A percentile compares a stretch with the other conserved stretches of the same genome.
Conservation (phyloP, 2,797 vertebrate genomes). For the Distichodus sexfasciatus region DNA sequence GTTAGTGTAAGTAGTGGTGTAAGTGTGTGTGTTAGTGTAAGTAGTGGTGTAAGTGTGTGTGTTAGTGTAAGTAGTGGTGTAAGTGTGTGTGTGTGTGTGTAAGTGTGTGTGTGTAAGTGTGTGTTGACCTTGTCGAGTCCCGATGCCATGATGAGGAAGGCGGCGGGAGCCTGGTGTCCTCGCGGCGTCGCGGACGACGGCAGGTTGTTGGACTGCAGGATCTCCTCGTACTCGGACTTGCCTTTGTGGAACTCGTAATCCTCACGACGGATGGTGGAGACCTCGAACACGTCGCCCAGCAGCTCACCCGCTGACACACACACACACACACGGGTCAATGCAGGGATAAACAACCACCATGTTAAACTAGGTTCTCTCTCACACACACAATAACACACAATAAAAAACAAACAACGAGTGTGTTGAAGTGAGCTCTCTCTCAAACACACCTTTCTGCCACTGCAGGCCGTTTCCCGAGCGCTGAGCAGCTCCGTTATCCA, state of each 20-base stretch:
- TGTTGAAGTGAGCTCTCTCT: too few relatives aligned
- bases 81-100: background rate
- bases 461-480: slow-evolving; percentile 59
- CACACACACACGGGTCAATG: background rate
- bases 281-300: slow-evolving; percentile 77
- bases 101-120: background rate
- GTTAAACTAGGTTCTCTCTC: too few relatives aligned
- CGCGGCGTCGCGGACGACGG: slow-evolving; percentile 75
- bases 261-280: slow-evolving; percentile 78
- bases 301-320: slow-evolving; percentile 69
- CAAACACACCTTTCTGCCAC: slow-evolving; percentile 75
- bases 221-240: slow-evolving; percentile 81
- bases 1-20: too few relatives aligned
- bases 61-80: too few relatives aligned
- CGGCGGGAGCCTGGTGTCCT: slow-evolving; percentile 79
- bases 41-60: too few relatives aligned
- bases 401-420: too few relatives aligned
- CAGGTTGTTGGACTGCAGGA: slow-evolving; percentile 79
- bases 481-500: slow-evolving; percentile 80
- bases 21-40: too few relatives aligned
- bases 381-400: background rate
- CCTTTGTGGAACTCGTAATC: slow-evolving; percentile 82
- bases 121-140: slow-evolving; percentile 76
- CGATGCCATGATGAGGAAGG: slow-evolving; percentile 82
- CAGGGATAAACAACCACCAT: too few relatives aligned